Evolutionary conservation across 1,140 invertebrate species (phyloP).

Genomic region (Melanaphis sacchari): DNA sequence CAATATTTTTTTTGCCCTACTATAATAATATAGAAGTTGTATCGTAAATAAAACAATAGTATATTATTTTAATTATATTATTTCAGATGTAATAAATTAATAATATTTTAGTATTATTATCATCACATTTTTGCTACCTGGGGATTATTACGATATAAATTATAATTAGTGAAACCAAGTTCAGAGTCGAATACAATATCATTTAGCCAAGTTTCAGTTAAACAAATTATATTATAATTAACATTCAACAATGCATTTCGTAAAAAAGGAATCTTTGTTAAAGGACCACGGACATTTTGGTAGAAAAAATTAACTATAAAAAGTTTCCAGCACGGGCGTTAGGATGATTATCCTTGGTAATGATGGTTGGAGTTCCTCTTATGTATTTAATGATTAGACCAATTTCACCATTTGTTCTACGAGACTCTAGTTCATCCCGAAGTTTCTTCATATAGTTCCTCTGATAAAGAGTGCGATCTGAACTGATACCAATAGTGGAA

Average conservation of each 20-base stretch:
- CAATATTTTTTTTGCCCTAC: too few relatives aligned
- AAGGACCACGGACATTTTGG: conserved; percentile 17
- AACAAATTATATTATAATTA: conserved; percentile 33
- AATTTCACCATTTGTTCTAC: background rate
- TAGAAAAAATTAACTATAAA: conserved; percentile 20
- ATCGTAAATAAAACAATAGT: too few relatives aligned
- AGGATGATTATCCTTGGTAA: background rate
- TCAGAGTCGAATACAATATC: background rate
- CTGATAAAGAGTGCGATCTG: too few relatives aligned
- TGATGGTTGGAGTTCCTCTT: background rate
- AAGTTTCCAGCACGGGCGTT: background rate
- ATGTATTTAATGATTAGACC: conserved; percentile 12
- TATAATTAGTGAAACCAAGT: conserved; percentile 6
- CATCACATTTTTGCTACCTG: background rate
- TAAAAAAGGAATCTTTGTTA: conserved; percentile 10
- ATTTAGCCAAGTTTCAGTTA: conserved; percentile 24
- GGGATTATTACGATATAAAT: conserved; percentile 5
- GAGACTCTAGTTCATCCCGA: too few relatives aligned
- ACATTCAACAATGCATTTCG: background rate
- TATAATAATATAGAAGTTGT: too few relatives aligned
- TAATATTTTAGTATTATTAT: too few relatives aligned
- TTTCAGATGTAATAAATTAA: too few relatives aligned
- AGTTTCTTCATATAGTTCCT: too few relatives aligned
- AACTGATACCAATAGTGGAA: too few relatives aligned
- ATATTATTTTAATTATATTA: too few relatives aligned